Conservation (phyloP, 2,888 invertebrate species). For the Tubulanus polymorphus region DNA sequence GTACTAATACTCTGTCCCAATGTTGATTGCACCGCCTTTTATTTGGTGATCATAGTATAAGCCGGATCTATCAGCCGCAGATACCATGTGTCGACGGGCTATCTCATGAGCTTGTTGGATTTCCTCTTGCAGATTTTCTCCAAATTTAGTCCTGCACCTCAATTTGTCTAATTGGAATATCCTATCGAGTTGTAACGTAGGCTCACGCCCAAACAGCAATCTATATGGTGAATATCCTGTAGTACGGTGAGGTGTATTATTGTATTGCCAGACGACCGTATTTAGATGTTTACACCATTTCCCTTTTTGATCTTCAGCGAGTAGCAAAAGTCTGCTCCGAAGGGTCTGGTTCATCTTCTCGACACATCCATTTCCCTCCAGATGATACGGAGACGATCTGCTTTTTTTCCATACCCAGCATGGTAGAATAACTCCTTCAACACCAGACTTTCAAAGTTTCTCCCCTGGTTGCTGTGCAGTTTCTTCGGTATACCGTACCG, state of each 20-base stretch:
- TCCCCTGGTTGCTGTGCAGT: constrained; percentile 3
- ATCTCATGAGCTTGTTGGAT: constrained; percentile 3
- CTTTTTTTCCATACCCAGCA: constrained; percentile 3
- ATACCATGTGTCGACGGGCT: neutral
- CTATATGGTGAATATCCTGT: constrained; percentile 6
- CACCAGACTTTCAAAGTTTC: neutral
- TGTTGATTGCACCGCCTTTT: too few species aligned
- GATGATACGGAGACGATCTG: constrained; percentile 1
- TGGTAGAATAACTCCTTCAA: neutral
- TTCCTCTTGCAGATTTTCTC: neutral
- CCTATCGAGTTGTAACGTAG: constrained; percentile 8
- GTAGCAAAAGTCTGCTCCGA: neutral
- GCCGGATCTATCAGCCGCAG: too few species aligned
- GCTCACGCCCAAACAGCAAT: constrained; percentile 9
- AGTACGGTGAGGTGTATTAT: constrained; percentile 8
- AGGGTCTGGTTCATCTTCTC: constrained; percentile 2
- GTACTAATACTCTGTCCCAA: too few species aligned
- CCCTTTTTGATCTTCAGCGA: neutral
- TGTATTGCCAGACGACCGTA: constrained; percentile 9
- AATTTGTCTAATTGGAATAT: too few species aligned
- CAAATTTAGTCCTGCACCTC: too few species aligned
- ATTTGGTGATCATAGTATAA: too few species aligned
- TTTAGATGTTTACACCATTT: constrained; percentile 4
- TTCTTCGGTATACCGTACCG: constrained; percentile 8
- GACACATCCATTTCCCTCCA: neutral